Evolutionary conservation across 2,888 invertebrate species (phyloP).

Genomic region (Eilema depressum): DNA sequence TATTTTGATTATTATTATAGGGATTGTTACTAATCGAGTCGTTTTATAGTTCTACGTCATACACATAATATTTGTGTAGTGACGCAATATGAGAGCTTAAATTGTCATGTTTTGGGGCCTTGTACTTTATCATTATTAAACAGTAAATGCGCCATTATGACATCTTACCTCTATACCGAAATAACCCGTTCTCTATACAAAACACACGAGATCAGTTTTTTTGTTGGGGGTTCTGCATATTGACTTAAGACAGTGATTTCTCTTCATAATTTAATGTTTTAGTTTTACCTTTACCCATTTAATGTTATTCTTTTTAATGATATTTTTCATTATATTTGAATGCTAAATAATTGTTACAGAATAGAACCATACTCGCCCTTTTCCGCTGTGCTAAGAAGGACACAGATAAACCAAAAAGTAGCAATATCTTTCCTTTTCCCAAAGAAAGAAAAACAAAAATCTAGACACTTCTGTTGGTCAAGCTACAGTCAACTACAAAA

Average conservation of each 20-base stretch:
- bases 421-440: no score
- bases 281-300: no score
- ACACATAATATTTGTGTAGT: conserved; percentile 37
- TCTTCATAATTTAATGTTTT: neutral
- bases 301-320: no score
- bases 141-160: conserved; percentile 53
- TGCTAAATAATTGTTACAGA: no score
- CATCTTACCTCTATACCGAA: conserved; percentile 43
- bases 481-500: no score
- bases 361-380: no score
- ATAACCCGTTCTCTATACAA: neutral
- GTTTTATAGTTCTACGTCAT: conserved; percentile 43
- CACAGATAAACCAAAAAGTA: no score
- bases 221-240: conserved; percentile 19
- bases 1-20: conserved; percentile 26
- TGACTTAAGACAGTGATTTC: no score
- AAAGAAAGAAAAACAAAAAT: no score
- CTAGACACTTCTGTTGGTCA: no score
- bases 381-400: no score
- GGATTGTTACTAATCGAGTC: conserved; percentile 15
- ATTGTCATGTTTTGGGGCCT: conserved; percentile 31
- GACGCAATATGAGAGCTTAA: conserved; percentile 47
- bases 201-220: conserved; percentile 22
- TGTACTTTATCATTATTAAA: conserved; percentile 40
- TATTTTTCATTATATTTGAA: no score